These are phyloP conservation scores for Zootermopsis nevadensis DNA, from an alignment of 2,888 invertebrate genomes.

Conservation along the genomic window DNA sequence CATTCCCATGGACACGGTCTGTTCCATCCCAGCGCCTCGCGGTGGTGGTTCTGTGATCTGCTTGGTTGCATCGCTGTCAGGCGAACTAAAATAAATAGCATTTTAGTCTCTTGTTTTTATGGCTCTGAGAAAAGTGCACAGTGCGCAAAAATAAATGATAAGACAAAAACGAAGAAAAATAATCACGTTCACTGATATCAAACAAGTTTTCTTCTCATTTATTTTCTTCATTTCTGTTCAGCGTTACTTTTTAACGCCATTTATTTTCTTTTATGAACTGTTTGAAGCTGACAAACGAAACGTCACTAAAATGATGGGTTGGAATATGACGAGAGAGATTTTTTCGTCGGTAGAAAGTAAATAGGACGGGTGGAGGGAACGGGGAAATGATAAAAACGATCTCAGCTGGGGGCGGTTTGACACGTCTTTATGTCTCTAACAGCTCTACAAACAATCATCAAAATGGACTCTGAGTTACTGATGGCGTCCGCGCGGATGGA, in stretches of 20 bases:
- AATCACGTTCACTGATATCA: background rate
- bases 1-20: too few relatives aligned
- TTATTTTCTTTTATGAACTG: background rate
- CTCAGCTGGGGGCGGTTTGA: constrained; percentile 27
- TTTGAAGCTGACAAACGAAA: background rate
- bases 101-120: too few relatives aligned
- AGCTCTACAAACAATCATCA: constrained; percentile 31
- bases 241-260: background rate
- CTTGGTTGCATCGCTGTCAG: too few relatives aligned
- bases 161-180: background rate
- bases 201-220: background rate
- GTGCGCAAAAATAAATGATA: too few relatives aligned
- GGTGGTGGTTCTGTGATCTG: too few relatives aligned
- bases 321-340: background rate
- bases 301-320: background rate
- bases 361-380: constrained; percentile 7
- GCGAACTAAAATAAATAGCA: too few relatives aligned
- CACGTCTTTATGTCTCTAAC: constrained; percentile 26
- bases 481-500: background rate
- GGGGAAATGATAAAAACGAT: constrained; percentile 17
- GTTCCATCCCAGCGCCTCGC: too few relatives aligned
- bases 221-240: background rate
- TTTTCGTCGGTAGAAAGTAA: constrained; percentile 5
- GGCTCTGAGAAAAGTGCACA: too few relatives aligned
- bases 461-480: constrained; percentile 8